Evolutionary conservation across 2,797 vertebrate species (phyloP), one percentile per base, ranked within the genome.

Genomic region (Poeciliopsis gracilis): DNA sequence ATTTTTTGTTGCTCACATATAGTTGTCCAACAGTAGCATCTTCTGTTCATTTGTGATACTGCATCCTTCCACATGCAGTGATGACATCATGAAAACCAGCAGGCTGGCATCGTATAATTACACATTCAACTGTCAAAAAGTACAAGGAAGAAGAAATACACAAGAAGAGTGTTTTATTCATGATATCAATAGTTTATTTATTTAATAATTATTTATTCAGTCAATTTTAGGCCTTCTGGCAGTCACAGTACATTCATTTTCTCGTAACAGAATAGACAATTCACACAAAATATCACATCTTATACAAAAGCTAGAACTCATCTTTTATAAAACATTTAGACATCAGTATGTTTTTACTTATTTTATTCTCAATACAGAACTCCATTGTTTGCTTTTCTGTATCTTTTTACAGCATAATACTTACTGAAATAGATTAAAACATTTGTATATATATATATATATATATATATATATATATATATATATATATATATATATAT

Each of bases 261-360:
- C 83, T 93, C 79, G 83, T 88, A 89, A 92, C 91, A 89, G 81
- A 87, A 85, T 93, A 90, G 90, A 95, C 92, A 92, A 89, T 90
- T 92, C 87, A 93, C 95, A 93, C 90, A 93, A 94, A 95, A 95
- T 94, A 93, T 94, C 93, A 96, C 96, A 90, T 93, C 88, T 93
- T 38, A 92, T 96, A 95, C 94, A 96, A 95, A 95, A 95, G 93
- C 90, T 92, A 94, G 45, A 93, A 93, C 84, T 53, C 76, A 85
- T 90, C 61, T 86, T 94, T 95, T 95, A 95, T 94, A 96, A 95
- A 96, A 96, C 95, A 95, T 94, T 94, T 94, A 95, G 88, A 95
- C 90, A 88, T 91, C 78, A 76, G 83, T 84, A 28, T 43, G 51
- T 61, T n/a, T 78, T 77, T 72, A 61, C 76, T 75, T n/a, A 79